Conservation (phyloP, 2,113 vertebrate genomes). For the Sinocyclocheilus rhinocerous region DNA sequence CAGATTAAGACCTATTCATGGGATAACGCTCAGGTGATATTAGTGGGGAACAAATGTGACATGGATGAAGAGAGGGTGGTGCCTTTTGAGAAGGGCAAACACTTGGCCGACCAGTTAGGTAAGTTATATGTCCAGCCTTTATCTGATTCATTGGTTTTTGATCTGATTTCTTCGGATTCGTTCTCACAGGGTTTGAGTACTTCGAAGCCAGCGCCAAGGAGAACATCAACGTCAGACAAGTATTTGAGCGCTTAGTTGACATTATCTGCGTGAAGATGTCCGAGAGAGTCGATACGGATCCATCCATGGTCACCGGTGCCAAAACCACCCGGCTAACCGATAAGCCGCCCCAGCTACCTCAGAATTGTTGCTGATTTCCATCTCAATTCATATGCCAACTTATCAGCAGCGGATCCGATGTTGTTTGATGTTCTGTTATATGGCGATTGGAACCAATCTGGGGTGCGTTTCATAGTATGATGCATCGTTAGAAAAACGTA, state of each 20-base stretch:
- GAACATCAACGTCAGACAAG: constrained; percentile 96
- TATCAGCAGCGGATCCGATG: constrained; percentile 16
- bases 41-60: constrained; percentile 98
- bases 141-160: not conserved
- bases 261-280: constrained; percentile 99
- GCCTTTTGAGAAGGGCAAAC: constrained; percentile 88
- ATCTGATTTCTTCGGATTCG: not conserved
- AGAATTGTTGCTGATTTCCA: constrained; percentile 91
- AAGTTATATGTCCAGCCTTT: constrained; percentile 43
- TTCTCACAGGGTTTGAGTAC: constrained; percentile 90
- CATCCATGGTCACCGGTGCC: constrained; percentile 75
- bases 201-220: constrained; percentile 98
- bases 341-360: constrained; percentile 84
- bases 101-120: constrained; percentile 93
- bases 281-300: constrained; percentile 88
- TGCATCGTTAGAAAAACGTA: not conserved
- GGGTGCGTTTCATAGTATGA: not conserved
- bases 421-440: constrained; percentile 52
- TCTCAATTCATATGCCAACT: constrained; percentile 20
- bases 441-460: not conserved
- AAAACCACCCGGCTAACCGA: constrained; percentile 89
- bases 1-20: constrained; percentile 99
- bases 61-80: constrained; percentile 94
- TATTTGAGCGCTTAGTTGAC: constrained; percentile 95
- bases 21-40: constrained; percentile 97